These are phyloP conservation scores for Meliscaeva auricollis DNA, from an alignment of 2,888 invertebrate genomes.

Conservation along the genomic window DNA sequence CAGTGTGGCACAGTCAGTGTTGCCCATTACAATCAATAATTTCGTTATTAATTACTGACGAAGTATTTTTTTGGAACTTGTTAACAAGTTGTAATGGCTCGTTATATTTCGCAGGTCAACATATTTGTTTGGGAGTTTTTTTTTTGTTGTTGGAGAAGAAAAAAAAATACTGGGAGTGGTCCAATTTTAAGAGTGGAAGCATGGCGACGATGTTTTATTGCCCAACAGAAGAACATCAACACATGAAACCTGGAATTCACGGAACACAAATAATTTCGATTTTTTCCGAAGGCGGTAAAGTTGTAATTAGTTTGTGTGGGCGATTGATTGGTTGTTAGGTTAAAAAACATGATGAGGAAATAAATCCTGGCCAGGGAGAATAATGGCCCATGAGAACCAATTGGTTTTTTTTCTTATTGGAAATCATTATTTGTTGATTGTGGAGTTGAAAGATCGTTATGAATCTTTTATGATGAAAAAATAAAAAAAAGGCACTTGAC, in stretches of 20 bases:
- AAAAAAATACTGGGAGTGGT: slow-evolving; percentile 39
- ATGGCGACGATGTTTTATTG: slow-evolving; percentile 48
- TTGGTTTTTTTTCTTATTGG: neutral
- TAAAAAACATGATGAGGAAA: slow-evolving; percentile 20
- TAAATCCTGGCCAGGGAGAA: slow-evolving; percentile 9
- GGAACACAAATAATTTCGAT: slow-evolving; percentile 44
- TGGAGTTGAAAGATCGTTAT: slow-evolving; percentile 12
- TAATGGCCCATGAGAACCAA: slow-evolving; percentile 41
- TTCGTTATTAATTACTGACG: slow-evolving; percentile 70
- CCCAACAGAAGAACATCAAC: slow-evolving; percentile 13
- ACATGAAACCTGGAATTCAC: slow-evolving; percentile 27
- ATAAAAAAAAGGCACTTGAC: neutral
- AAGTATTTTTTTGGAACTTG: slow-evolving; percentile 44
- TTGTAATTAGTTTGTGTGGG: slow-evolving; percentile 63
- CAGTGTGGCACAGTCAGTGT: slow-evolving; percentile 17
- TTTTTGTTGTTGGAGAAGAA: slow-evolving; percentile 10
- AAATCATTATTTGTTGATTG: slow-evolving; percentile 20
- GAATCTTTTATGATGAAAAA: neutral
- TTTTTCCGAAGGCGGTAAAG: slow-evolving; percentile 27
- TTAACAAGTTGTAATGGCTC: slow-evolving; percentile 75
- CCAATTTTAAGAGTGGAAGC: slow-evolving; percentile 43
- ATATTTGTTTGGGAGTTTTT: slow-evolving; percentile 10
- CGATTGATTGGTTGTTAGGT: slow-evolving; percentile 31
- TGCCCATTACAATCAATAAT: slow-evolving; percentile 67
- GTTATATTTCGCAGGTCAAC: slow-evolving; percentile 65